Evolutionary conservation across 1,140 invertebrate species (phyloP).

Genomic region (Saccostrea cuccullata): DNA sequence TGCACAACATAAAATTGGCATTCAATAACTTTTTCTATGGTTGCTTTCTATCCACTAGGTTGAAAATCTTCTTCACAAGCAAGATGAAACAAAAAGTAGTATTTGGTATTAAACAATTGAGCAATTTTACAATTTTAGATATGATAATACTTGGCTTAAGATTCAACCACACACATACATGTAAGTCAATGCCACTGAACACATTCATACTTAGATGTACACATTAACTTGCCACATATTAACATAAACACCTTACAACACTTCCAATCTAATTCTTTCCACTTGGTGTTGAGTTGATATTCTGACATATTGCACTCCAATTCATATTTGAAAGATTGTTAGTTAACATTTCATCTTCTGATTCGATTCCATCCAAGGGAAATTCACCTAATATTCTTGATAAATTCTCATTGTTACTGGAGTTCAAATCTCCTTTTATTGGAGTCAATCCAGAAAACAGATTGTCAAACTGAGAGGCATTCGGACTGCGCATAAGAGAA

Average conservation of each 20-base stretch:
- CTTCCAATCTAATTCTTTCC: constrained; percentile 3
- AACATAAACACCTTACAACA: background rate
- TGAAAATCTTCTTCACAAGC: background rate
- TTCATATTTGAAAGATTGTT: constrained; percentile 55
- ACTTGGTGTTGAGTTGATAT: constrained; percentile 33
- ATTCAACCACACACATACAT: background rate
- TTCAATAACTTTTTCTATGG: too few relatives aligned
- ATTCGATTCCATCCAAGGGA: constrained; percentile 43
- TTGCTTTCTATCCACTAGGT: too few relatives aligned
- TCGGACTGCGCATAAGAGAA: constrained; percentile 25
- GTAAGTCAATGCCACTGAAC: background rate
- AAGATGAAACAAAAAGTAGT: background rate
- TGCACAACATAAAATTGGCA: too few relatives aligned
- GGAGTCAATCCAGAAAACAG: constrained; percentile 53
- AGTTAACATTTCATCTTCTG: constrained; percentile 56
- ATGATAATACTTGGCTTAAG: background rate
- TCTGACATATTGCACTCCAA: constrained; percentile 54
- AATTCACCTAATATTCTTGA: constrained; percentile 59
- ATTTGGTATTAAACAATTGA: too few relatives aligned
- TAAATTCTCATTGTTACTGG: constrained; percentile 50
- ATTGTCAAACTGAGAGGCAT: constrained; percentile 47
- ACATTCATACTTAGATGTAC: background rate
- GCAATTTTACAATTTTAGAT: background rate
- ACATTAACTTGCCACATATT: too few relatives aligned
- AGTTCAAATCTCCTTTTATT: constrained; percentile 43